Evolutionary conservation across 2,888 invertebrate species (phyloP).

Genomic region (Antheraea yamamai): DNA sequence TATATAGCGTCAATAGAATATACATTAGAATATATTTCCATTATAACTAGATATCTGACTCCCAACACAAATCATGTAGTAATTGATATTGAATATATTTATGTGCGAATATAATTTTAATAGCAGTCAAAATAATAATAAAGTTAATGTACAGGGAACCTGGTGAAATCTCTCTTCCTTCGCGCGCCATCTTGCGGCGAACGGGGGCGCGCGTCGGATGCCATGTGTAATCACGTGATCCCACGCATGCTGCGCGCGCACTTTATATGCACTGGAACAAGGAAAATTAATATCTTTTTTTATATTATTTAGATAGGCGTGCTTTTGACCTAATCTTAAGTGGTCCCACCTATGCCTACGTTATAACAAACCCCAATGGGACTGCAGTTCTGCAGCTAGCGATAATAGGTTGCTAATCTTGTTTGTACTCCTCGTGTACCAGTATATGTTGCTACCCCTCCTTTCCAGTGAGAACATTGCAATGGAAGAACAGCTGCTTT

Average conservation of each 20-base stretch:
- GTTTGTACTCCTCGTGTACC: too few species aligned
- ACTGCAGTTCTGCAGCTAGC: too few species aligned
- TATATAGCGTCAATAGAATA: neutral
- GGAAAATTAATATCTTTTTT: neutral
- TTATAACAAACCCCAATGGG: too few species aligned
- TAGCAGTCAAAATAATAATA: constrained; percentile 22
- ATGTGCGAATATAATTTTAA: neutral
- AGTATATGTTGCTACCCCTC: too few species aligned
- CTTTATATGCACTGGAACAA: constrained; percentile 43
- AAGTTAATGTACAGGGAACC: constrained; percentile 56
- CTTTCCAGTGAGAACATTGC: too few species aligned
- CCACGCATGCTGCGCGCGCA: constrained; percentile 67
- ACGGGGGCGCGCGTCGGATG: constrained; percentile 69
- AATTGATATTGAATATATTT: neutral
- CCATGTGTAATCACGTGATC: constrained; percentile 68
- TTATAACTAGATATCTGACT: neutral
- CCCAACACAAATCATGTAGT: neutral
- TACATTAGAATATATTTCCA: neutral
- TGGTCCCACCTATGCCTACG: too few species aligned
- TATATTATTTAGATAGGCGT: neutral
- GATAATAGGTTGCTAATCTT: too few species aligned
- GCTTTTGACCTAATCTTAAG: too few species aligned
- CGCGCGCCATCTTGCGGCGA: constrained; percentile 76
- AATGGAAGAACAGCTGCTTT: too few species aligned
- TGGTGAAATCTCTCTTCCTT: constrained; percentile 69